Conservation (phyloP, 2,797 vertebrate genomes). For the Otolemur crassicaudatus region DNA sequence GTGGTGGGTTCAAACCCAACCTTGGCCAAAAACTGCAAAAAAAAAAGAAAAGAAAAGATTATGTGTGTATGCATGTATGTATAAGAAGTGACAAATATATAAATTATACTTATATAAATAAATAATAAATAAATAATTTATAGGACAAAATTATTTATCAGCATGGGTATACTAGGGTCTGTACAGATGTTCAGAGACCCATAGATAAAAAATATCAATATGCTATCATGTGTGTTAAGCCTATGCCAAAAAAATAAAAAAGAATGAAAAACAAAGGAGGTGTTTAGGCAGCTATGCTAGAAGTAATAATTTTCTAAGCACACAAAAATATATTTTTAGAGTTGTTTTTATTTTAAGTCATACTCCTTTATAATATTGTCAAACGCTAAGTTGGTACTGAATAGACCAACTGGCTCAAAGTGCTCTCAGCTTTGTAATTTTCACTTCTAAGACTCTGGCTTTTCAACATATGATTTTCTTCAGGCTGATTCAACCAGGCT, state of each 20-base stretch:
- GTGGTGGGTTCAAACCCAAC: no score
- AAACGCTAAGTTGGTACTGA: constrained; percentile 42
- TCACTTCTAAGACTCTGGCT: constrained; percentile 67
- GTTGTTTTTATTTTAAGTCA: constrained; percentile 75
- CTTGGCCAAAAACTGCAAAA: no score
- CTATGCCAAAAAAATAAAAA: constrained; percentile 17
- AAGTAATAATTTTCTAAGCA: constrained; percentile 50
- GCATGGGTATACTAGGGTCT: not conserved
- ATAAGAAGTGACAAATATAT: not conserved
- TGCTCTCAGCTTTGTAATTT: constrained; percentile 62
- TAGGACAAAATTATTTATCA: constrained; percentile 22
- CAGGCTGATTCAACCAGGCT: constrained; percentile 15
- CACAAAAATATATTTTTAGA: constrained; percentile 67
- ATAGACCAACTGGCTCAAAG: constrained; percentile 37
- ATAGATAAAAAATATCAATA: constrained; percentile 54
- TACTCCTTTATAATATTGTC: constrained; percentile 73
- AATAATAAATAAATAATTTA: not conserved
- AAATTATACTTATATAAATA: not conserved
- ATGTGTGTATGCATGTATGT: not conserved
- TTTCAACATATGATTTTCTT: constrained; percentile 72
- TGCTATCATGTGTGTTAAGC: not conserved
- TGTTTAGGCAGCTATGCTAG: not conserved
- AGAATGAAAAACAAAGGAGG: not conserved
- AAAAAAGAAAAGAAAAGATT: no score
- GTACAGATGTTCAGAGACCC: not conserved